Evolutionary conservation across 2,113 vertebrate species (phyloP), one percentile per base, ranked within the genome.

Genomic region (Corvus moneduloides): DNA sequence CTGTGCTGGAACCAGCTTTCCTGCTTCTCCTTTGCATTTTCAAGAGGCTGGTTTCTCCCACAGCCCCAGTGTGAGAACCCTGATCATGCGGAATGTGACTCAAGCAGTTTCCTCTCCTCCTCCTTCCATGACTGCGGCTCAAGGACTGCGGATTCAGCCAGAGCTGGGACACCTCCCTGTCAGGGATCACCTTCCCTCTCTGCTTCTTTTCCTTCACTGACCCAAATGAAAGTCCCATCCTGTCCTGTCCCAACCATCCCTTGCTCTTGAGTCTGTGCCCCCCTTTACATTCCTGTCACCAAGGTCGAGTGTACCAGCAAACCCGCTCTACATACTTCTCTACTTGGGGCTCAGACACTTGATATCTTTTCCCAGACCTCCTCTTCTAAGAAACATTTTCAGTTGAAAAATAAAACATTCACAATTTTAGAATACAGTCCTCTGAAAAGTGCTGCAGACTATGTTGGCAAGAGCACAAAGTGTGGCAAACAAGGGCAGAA

Each of bases 31-130:
- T 52, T 10, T 21, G 4, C 55, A 19, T 21, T 49, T 20, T 10
- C 59, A 73, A 35, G 30, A 81, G 39, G 12, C 11, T 24, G 22
- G 18, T 21, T 69, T 41, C 46, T 64, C 64, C 20, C n/a, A 13
- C 15, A 16, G 17, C 22, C 20, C 23, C 58, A 28, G 2, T 0
- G 16, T 3, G 6, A 68, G 73, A 55, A 55, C 18, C 8, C 41
- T 7, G 8, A 21, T 28, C 19, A 2, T 1, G 2, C 0, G 17
- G 39, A 43, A 8, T 11, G 41, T n/a, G 16, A 39, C 39, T 23
- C 3, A 1, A 24, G 37, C 61, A 10, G 9, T 26, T 67, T 59
- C 63, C 14, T 55, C 43, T 66, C 59, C 67, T 83, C 49, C 2
- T 1, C n/a, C 27, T 80, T 33, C 33, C 32, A 20, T 4, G 30